These are phyloP conservation scores for Drosophila sordidapex DNA, from an alignment of 2,888 invertebrate genomes.

Conservation along the genomic window DNA sequence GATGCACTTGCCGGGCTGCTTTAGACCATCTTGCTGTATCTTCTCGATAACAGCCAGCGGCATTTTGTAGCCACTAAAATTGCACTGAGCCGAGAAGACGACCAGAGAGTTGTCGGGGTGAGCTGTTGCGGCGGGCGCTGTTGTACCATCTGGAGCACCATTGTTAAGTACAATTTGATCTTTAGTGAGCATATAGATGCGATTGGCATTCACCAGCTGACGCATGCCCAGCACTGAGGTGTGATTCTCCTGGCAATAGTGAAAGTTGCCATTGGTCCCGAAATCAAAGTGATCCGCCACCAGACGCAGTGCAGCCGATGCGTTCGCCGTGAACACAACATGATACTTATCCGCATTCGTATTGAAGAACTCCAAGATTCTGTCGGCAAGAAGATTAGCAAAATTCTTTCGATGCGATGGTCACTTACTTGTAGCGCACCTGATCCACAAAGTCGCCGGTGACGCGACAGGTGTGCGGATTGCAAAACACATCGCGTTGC, in stretches of 20 bases:
- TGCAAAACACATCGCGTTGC: slow-evolving; percentile 91
- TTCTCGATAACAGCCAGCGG: slow-evolving; percentile 90
- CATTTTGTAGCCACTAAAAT: slow-evolving; percentile 97
- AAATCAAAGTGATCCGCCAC: slow-evolving; percentile 91
- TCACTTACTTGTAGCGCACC: slow-evolving; percentile 89
- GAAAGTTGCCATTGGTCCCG: slow-evolving; percentile 87
- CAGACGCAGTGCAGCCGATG: slow-evolving; percentile 94
- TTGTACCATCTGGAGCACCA: slow-evolving; percentile 37
- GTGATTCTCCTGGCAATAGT: slow-evolving; percentile 95
- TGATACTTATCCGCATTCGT: slow-evolving; percentile 92
- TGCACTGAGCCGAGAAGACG: slow-evolving; percentile 96
- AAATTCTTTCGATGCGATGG: no score
- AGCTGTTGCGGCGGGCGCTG: neutral
- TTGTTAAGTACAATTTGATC: slow-evolving; percentile 86
- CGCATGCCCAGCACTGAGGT: slow-evolving; percentile 98
- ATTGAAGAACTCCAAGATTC: slow-evolving; percentile 94
- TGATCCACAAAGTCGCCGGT: slow-evolving; percentile 95
- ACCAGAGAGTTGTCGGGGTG: slow-evolving; percentile 86
- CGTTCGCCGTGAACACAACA: slow-evolving; percentile 96
- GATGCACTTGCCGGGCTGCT: slow-evolving; percentile 76
- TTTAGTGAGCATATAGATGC: slow-evolving; percentile 87
- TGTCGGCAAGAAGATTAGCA: slow-evolving; percentile 73
- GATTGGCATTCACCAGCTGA: slow-evolving; percentile 88
- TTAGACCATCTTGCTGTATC: slow-evolving; percentile 88
- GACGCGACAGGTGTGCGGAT: slow-evolving; percentile 95